phyloP scores from a whole-genome alignment of 2,113 vertebrate species.

The Psettodes erumei region DNA sequence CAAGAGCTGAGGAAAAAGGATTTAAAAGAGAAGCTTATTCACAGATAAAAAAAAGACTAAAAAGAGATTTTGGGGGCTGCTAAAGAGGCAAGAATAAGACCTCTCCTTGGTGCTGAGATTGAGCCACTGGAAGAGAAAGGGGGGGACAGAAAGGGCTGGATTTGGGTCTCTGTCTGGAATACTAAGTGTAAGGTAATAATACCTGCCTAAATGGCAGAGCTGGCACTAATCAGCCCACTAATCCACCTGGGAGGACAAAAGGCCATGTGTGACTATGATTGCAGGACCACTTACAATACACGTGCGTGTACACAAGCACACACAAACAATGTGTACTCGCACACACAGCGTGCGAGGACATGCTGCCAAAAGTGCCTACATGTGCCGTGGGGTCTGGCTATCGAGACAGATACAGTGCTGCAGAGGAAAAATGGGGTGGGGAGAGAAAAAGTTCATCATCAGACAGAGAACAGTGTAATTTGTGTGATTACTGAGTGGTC shows the following conservation, averaged over 20 bases:
- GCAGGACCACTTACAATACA: conserved; percentile 43
- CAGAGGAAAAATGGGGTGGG: no score
- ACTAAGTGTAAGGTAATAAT: conserved; percentile 68
- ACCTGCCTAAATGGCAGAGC: conserved; percentile 70
- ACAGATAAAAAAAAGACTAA: conserved; percentile 62
- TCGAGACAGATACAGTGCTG: conserved; percentile 27
- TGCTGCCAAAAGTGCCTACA: conserved; percentile 18
- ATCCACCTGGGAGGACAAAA: conserved; percentile 66
- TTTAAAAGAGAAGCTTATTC: conserved; percentile 69
- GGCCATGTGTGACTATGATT: conserved; percentile 70
- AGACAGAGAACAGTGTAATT: conserved; percentile 52
- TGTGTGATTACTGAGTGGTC: conserved; percentile 77
- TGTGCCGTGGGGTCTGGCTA: conserved; percentile 16
- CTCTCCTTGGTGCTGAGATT: conserved; percentile 58
- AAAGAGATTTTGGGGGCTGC: conserved; percentile 59
- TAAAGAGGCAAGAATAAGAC: conserved; percentile 67
- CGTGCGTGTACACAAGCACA: conserved; percentile 6
- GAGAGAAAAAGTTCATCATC: background rate
- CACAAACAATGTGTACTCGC: conserved; percentile 23
- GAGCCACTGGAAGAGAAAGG: conserved; percentile 52
- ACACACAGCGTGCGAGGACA: conserved; percentile 3
- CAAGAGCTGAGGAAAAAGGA: conserved; percentile 55
- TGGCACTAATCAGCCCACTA: conserved; percentile 73
- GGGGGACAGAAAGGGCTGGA: conserved; percentile 36
- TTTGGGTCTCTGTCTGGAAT: conserved; percentile 64